Evolutionary conservation across 1,140 invertebrate genomes (phyloP), one percentile per base, ranked within the genome.

Genomic region (Mesaphorura yosii): DNA sequence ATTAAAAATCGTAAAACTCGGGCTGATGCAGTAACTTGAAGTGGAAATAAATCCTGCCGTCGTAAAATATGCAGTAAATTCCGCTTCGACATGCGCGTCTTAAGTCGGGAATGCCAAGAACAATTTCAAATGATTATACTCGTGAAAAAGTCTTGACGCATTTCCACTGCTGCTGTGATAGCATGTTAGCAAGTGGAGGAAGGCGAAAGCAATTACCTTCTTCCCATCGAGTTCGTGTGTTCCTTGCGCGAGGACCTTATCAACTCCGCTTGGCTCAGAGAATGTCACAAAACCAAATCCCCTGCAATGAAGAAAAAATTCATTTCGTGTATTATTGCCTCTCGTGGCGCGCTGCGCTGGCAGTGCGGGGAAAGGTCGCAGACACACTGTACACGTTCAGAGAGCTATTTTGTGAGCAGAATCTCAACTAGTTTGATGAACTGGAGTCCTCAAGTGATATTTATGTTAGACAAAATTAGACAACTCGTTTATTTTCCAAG

Each of bases 201-300:
- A n/a, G 14, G 31, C 22, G 29, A 34, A 27, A 5, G 10, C 15
- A 45, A 44, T 55, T 76, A 90, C 87, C 84, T 90, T 92, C 81
- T 92, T 92, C 69, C 87, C 87, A 73, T 92, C 88, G 75, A 92
- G 78, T 76, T 92, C 88, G 74, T 92, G 88, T 73, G 83, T 86
- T 71, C 83, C 83, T 78, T 89, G 84, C 66, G 86, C 83, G 77
- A 91, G 79, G 70, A 92, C 88, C 81, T 90, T 90, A 76, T 92
- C 88, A 77, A 91, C 88, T 73, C 86, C 87, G 72, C 84, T 78
- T 67, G 88, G 84, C 75, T 93, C 87, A 70, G 84, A 84, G 75
- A 91, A 92, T 73, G 88, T 91, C 75, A 93, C 88, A 77, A 92
- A 93, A 69, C 92, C 92, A 72, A 97, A 97, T 67, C 92, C 91